A percentile compares a stretch with the other conserved stretches of the same genome.
These are phyloP conservation scores for Phodopus roborovskii DNA, from an alignment of 2,113 vertebrate species.

Conservation along the genomic window DNA sequence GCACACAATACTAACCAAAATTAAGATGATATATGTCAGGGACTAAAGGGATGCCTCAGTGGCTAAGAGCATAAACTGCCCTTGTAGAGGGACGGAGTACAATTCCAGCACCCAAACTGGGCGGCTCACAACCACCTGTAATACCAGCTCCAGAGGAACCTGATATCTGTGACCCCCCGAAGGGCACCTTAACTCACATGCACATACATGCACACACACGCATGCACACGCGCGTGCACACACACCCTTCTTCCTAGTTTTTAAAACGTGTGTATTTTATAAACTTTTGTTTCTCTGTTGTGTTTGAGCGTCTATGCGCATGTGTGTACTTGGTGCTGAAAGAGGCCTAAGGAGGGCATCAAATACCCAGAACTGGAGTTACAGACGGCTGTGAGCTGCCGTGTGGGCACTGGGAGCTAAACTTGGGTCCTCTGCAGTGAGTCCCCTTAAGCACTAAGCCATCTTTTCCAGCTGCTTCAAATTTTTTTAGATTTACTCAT, in stretches of 20 bases:
- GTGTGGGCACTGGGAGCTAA: not conserved
- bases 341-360: not conserved
- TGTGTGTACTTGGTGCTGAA: not conserved
- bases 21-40: not conserved
- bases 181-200: not conserved
- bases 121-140: not conserved
- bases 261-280: no score
- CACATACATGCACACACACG: no score
- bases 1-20: not conserved
- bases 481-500: not conserved
- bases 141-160: not conserved
- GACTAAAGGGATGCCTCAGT: not conserved
- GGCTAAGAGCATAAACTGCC: not conserved
- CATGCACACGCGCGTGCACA: no score
- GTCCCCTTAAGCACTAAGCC: not conserved
- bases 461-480: not conserved
- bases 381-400: not conserved
- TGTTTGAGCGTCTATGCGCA: not conserved
- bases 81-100: not conserved
- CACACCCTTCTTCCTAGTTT: no score
- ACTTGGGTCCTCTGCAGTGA: not conserved
- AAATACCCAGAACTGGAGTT: not conserved
- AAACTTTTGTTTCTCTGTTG: not conserved
- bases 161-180: not conserved
- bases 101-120: not conserved